phyloP scores from a whole-genome alignment of 2,797 vertebrate species.

The Octomys mimax region DNA sequence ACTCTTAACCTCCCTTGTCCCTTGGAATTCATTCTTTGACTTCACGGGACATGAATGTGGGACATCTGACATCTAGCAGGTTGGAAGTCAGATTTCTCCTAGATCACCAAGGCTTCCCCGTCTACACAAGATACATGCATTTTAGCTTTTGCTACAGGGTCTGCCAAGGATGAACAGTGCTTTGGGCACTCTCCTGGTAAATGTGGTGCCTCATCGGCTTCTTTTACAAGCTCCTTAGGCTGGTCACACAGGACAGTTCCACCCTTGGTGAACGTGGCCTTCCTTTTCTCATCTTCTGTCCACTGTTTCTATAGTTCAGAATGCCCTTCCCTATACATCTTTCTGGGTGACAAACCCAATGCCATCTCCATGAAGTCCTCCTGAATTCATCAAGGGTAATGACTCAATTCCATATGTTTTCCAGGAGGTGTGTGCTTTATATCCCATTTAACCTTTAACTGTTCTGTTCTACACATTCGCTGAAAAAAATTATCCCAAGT shows the following conservation, averaged over 20 bases:
- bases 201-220: neutral
- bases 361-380: slow-evolving; percentile 44
- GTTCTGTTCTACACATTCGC: neutral
- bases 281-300: slow-evolving; percentile 7
- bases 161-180: neutral
- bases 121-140: neutral
- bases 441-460: slow-evolving; percentile 32
- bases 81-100: neutral
- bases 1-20: neutral
- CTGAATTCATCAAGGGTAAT: neutral
- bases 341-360: slow-evolving; percentile 42
- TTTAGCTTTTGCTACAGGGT: neutral
- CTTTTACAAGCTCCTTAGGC: neutral
- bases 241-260: neutral
- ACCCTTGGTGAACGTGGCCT: neutral
- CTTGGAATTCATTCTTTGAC: neutral
- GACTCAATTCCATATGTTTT: slow-evolving; percentile 18
- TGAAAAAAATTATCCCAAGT: neutral
- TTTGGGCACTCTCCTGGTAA: neutral
- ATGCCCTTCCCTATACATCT: neutral
- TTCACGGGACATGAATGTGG: neutral
- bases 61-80: neutral
- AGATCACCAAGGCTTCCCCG: neutral
- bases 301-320: neutral
- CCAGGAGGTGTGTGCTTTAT: neutral